Conservation (phyloP, 2,888 invertebrate species). For the Pachliopta kotzebuea region DNA sequence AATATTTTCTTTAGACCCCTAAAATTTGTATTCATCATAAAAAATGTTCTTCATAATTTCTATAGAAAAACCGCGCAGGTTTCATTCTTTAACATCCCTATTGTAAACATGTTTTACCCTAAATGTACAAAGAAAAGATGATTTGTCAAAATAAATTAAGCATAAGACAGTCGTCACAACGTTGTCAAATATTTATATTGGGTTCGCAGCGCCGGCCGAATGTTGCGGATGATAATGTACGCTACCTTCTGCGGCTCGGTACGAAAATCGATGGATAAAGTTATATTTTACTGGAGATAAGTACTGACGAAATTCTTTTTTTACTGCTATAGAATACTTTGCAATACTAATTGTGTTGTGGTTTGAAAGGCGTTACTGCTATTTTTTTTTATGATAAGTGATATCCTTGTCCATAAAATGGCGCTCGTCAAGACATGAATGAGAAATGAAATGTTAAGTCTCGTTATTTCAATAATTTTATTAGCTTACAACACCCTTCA, state of each 20-base stretch:
- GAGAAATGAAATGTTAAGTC: no score
- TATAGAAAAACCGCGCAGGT: background rate
- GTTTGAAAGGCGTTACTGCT: no score
- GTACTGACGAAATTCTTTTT: background rate
- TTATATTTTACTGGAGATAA: background rate
- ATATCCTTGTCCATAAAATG: no score
- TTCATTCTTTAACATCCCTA: slow-evolving; percentile 36
- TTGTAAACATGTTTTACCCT: slow-evolving; percentile 51
- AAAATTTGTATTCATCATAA: background rate
- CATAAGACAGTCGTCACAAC: slow-evolving; percentile 72
- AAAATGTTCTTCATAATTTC: background rate
- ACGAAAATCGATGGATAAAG: slow-evolving; percentile 16
- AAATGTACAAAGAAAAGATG: slow-evolving; percentile 57
- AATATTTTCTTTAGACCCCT: no score
- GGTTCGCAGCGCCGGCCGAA: slow-evolving; percentile 41
- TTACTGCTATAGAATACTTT: no score
- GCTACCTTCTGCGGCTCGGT: slow-evolving; percentile 34
- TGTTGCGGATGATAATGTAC: slow-evolving; percentile 53
- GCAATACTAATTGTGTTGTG: no score
- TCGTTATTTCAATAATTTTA: no score
- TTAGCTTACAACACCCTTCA: no score
- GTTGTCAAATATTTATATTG: slow-evolving; percentile 73
- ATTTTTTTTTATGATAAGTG: no score
- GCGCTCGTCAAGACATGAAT: no score
- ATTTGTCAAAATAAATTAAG: slow-evolving; percentile 80